Conservation (phyloP, 2,113 vertebrate genomes). For the Cepphus grylle region DNA sequence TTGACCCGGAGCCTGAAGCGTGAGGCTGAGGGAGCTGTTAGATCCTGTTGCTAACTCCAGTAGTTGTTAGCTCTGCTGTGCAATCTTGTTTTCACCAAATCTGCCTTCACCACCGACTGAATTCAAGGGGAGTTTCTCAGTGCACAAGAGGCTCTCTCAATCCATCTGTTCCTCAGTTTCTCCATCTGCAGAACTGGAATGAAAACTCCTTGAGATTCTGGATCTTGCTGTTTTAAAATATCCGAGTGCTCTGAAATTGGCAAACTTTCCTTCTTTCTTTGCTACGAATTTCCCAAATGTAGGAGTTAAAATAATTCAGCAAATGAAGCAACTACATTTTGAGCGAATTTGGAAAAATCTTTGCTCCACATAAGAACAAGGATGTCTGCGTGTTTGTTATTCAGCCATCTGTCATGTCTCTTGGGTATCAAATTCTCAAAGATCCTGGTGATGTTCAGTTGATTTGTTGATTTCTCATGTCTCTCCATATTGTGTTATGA, state of each 20-base stretch:
- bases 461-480: not conserved
- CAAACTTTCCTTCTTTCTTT: not conserved
- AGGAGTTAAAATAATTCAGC: slow-evolving; percentile 7
- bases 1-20: not conserved
- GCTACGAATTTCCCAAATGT: not conserved
- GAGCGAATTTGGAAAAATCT: not conserved
- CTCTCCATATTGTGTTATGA: not conserved
- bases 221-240: not conserved
- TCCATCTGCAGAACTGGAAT: not conserved
- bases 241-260: not conserved
- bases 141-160: not conserved
- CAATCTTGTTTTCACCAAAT: not conserved
- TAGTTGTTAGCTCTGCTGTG: not conserved
- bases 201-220: not conserved
- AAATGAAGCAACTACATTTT: not conserved
- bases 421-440: not conserved
- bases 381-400: not conserved
- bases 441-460: not conserved
- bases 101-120: not conserved
- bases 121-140: not conserved
- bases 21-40: not conserved
- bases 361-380: not conserved
- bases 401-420: slow-evolving; percentile 2
- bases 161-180: slow-evolving; percentile 9
- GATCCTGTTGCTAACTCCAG: not conserved